Evolutionary conservation across 2,888 invertebrate genomes (phyloP).

Genomic region (Pediacus dermestoides): DNA sequence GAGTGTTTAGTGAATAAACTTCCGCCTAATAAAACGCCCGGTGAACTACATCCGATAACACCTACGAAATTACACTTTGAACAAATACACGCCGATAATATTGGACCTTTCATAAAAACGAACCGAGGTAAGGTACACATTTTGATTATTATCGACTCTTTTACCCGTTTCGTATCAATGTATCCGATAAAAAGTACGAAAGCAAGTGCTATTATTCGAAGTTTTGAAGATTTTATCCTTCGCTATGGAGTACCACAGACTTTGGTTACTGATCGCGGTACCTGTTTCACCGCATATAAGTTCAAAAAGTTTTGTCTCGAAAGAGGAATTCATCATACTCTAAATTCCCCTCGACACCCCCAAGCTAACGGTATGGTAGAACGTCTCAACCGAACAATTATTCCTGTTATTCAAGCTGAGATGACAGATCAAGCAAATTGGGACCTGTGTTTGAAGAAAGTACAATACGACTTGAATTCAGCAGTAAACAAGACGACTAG

Average conservation of each 20-base stretch:
- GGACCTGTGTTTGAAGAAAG: conserved; percentile 17
- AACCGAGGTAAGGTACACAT: conserved; percentile 14
- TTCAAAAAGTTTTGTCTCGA: conserved; percentile 16
- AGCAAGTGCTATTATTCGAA: conserved; percentile 11
- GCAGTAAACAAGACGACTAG: conserved; percentile 22
- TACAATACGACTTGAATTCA: conserved; percentile 22
- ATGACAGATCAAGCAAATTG: conserved; percentile 9
- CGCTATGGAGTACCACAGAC: conserved; percentile 21
- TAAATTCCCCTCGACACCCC: conserved; percentile 24
- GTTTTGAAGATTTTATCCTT: conserved; percentile 20
- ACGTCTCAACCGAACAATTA: conserved; percentile 17
- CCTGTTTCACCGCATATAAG: conserved; percentile 9
- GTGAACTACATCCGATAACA: conserved; percentile 18
- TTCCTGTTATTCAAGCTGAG: conserved; percentile 12
- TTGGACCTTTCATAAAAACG: conserved; percentile 20
- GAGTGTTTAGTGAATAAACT: conserved; percentile 20
- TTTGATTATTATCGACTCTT: conserved; percentile 17
- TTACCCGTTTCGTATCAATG: conserved; percentile 17
- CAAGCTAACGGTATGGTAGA: conserved; percentile 27
- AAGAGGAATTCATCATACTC: conserved; percentile 14
- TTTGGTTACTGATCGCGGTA: conserved; percentile 26
- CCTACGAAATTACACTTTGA: conserved; percentile 19
- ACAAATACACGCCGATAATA: conserved; percentile 20
- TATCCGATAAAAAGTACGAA: conserved; percentile 17
- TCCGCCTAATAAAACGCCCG: conserved; percentile 18